phyloP scores from a whole-genome alignment of 1,140 invertebrate genomes.

The Pristionchus pacificus region DNA sequence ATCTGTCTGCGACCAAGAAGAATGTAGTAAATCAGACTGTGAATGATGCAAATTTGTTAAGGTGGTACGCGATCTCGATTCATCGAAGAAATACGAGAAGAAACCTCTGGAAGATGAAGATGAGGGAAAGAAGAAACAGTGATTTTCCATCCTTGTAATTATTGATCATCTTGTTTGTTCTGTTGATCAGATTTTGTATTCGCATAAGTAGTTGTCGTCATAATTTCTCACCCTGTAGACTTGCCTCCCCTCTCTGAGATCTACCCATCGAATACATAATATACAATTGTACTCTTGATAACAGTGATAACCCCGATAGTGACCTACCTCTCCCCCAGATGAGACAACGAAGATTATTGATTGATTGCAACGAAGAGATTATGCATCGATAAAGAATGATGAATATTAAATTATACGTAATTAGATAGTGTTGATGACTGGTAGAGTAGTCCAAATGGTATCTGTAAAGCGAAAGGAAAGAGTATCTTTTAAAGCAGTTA shows the following conservation, averaged over 20 bases:
- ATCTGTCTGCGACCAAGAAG: not conserved
- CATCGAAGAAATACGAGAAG: not conserved
- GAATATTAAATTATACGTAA: slow-evolving; percentile 2
- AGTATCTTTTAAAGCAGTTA: too few species aligned
- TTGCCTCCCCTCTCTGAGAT: too few species aligned
- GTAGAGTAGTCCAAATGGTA: not conserved
- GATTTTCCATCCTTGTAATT: not conserved
- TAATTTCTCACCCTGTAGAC: too few species aligned
- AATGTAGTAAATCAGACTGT: not conserved
- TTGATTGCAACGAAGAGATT: not conserved
- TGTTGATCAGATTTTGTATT: too few species aligned
- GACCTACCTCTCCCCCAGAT: too few species aligned
- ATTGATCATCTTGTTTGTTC: not conserved
- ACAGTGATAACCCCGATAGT: too few species aligned
- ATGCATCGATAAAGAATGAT: slow-evolving; percentile 5
- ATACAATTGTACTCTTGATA: too few species aligned
- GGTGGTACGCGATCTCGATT: not conserved
- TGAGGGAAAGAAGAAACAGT: slow-evolving; percentile 5
- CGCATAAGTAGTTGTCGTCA: too few species aligned
- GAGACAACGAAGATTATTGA: not conserved
- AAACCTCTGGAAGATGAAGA: slow-evolving; percentile 12
- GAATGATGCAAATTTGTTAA: not conserved
- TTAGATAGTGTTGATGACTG: not conserved
- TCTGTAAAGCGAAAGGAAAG: not conserved
- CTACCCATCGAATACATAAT: too few species aligned